Evolutionary conservation across 1,140 invertebrate genomes (phyloP), one percentile per base, ranked within the genome.

Genomic region (Marisa cornuarietis): DNA sequence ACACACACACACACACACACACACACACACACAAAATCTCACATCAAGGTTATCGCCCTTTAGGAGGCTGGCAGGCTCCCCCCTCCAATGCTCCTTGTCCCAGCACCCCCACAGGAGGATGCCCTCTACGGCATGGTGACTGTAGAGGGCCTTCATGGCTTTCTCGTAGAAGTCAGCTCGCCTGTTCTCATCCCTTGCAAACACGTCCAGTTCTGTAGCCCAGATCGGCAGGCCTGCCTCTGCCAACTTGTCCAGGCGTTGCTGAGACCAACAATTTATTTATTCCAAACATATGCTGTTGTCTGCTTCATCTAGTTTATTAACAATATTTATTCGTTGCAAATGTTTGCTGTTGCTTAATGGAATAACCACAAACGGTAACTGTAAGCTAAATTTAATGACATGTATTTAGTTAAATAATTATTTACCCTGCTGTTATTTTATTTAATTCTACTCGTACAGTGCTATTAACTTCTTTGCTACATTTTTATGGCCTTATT

Each of bases 51-150:
- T 66, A 26, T 75, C n/a, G 26, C 80, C 80, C 62, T 51, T 63
- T 8, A 81, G 75, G 14, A 81, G 71, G 16, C 75, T 14, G 11
- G 63, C 76, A 31, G 52, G 52, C 72, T 63, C 58, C 20, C 54
- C 52, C 26, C 81, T 22, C 66, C 73, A 72, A 74, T 79, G 69
- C n/a, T 31, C 52, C 52, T 79, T 42, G 42, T 87, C 84, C 86
- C 86, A 89, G 83, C 87, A 87, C 11, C 86, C 88, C 88, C 88
- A 89, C 75, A 89, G 77, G 11, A 88, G 20, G 16, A 89, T 76
- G 18, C 86, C 88, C 54, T 87, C 78, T 24, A 89, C 85, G 0
- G 82, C 80, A n/a, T 83, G 83, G 72, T 88, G 87, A 75, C 85
- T 85, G 78, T 85, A 88, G 69, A 81, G 83, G 14, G 87, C 77